These are phyloP conservation scores for Penaeus japonicus DNA, from an alignment of 1,140 invertebrate species.

Conservation along the genomic window DNA sequence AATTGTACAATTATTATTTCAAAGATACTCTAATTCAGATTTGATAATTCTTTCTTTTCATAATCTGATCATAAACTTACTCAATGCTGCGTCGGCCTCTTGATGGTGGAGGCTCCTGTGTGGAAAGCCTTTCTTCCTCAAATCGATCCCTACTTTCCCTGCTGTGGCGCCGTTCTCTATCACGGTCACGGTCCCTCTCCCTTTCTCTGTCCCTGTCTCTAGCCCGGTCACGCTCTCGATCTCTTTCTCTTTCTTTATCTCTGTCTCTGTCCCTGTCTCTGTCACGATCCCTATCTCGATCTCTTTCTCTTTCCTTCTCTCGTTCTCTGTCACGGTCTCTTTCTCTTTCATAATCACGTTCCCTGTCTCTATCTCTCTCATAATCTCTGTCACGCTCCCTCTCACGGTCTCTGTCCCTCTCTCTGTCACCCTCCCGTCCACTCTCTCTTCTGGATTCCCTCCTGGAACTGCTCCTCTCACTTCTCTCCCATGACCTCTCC, in stretches of 20 bases:
- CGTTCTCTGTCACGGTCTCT: slow-evolving; percentile 31
- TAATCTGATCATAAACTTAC: not conserved
- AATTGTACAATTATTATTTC: not conserved
- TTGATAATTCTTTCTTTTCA: not conserved
- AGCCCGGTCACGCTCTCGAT: slow-evolving; percentile 53
- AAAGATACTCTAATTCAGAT: not conserved
- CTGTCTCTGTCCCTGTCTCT: slow-evolving; percentile 61
- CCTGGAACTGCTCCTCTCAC: not conserved
- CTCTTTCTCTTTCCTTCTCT: slow-evolving; percentile 46
- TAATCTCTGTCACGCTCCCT: not conserved
- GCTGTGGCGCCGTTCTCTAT: slow-evolving; percentile 61
- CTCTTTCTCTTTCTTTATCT: slow-evolving; percentile 25
- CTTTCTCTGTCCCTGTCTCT: slow-evolving; percentile 65
- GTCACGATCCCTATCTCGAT: slow-evolving; percentile 19
- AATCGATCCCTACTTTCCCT: slow-evolving; percentile 62
- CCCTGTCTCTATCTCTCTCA: slow-evolving; percentile 11
- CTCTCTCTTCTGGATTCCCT: not conserved
- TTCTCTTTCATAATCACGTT: slow-evolving; percentile 61
- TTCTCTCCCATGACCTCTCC: not conserved
- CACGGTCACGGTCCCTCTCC: slow-evolving; percentile 62
- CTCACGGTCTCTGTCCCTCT: not conserved
- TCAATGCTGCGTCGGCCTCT: slow-evolving; percentile 39
- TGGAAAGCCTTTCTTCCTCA: slow-evolving; percentile 50
- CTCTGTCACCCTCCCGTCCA: slow-evolving; percentile 1
- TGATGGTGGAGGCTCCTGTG: slow-evolving; percentile 14